phyloP scores from a whole-genome alignment of 1,140 invertebrate species.

The Ceratosolen solmsi region DNA sequence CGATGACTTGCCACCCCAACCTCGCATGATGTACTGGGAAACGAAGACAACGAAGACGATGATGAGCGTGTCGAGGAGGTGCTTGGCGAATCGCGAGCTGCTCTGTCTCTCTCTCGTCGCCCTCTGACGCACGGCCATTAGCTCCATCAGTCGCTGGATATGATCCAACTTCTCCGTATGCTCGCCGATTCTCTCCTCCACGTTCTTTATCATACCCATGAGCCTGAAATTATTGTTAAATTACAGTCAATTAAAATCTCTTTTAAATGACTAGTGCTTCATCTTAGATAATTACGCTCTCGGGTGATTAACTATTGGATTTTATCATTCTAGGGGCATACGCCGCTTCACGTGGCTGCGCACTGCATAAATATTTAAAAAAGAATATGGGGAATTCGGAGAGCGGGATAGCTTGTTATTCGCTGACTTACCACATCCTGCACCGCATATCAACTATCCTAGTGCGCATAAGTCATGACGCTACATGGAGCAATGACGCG shows the following conservation, averaged over 20 bases:
- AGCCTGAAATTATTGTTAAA: constrained; percentile 57
- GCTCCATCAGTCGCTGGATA: constrained; percentile 69
- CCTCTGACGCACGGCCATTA: constrained; percentile 67
- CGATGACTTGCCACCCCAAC: constrained; percentile 54
- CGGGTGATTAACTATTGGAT: too few species aligned
- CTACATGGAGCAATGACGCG: too few species aligned
- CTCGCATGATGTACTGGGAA: constrained; percentile 67
- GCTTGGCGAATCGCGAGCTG: constrained; percentile 62
- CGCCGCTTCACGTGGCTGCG: too few species aligned
- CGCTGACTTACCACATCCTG: too few species aligned
- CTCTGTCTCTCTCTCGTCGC: constrained; percentile 64
- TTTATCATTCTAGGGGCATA: too few species aligned
- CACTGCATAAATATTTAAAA: too few species aligned
- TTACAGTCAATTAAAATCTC: neutral
- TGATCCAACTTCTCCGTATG: constrained; percentile 69
- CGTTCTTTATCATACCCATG: constrained; percentile 63
- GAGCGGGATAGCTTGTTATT: too few species aligned
- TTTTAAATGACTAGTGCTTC: too few species aligned
- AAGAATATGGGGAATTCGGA: too few species aligned
- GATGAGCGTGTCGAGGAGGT: constrained; percentile 65
- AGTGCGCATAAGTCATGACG: too few species aligned
- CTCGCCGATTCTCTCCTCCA: constrained; percentile 67
- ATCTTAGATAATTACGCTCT: too few species aligned
- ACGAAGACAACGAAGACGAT: constrained; percentile 67
- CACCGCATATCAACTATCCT: too few species aligned